These are phyloP conservation scores for Drosophila nr. fundita DNA, from an alignment of 2,888 invertebrate species.

Conservation along the genomic window DNA sequence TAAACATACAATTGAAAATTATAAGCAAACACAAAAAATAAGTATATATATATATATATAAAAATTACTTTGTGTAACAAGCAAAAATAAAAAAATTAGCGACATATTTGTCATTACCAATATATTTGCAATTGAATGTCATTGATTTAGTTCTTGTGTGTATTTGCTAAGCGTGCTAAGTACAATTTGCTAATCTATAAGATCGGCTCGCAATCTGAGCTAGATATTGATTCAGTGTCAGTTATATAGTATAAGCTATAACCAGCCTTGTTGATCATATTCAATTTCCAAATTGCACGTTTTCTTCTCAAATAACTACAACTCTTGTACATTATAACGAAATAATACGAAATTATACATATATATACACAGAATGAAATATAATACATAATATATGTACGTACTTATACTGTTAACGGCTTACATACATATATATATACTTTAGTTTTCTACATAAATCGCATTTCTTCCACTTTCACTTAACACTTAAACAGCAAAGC, in stretches of 20 bases:
- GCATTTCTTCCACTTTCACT: conserved; percentile 81
- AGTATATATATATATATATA: conserved; percentile 1
- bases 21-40: neutral
- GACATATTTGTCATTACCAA: conserved; percentile 29
- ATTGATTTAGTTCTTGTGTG: conserved; percentile 46
- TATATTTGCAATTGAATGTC: conserved; percentile 20
- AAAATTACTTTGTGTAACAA: conserved; percentile 26
- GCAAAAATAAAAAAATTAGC: conserved; percentile 16
- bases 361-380: conserved; percentile 7
- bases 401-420: conserved; percentile 37
- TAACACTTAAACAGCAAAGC: conserved; percentile 17
- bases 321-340: conserved; percentile 37
- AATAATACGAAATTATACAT: conserved; percentile 25
- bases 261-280: conserved; percentile 29
- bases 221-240: conserved; percentile 25
- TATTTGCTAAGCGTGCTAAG: conserved; percentile 25
- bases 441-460: conserved; percentile 74
- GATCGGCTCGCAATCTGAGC: conserved; percentile 4
- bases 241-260: conserved; percentile 22
- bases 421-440: conserved; percentile 34
- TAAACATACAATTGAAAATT: conserved; percentile 23
- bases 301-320: conserved; percentile 26
- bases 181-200: conserved; percentile 30
- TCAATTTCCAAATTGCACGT: conserved; percentile 26
- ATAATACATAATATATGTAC: conserved; percentile 28